These are phyloP conservation scores for Notothenia rossii DNA, from an alignment of 2,113 vertebrate species.

Conservation along the genomic window DNA sequence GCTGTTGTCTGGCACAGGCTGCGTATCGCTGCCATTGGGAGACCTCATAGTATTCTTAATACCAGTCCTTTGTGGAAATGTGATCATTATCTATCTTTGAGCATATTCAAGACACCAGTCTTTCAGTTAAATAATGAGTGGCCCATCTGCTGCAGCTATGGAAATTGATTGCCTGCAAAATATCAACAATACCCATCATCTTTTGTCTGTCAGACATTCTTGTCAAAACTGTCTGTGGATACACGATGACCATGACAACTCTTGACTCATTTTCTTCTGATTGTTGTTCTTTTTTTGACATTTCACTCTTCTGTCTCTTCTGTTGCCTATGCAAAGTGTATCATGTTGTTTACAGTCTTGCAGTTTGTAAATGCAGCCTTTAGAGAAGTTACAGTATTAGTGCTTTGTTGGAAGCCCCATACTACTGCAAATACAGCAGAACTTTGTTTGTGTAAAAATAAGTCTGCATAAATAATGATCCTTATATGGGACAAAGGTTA, in stretches of 20 bases:
- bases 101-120: too few relatives aligned
- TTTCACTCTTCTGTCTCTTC: background rate
- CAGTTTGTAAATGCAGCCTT: background rate
- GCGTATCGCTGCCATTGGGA: constrained; percentile 16
- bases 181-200: background rate
- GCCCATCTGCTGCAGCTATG: too few relatives aligned
- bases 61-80: background rate
- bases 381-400: background rate
- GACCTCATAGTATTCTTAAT: constrained; percentile 9
- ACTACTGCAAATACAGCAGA: background rate
- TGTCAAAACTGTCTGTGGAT: background rate
- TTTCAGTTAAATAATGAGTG: background rate
- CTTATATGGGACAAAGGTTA: background rate
- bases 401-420: background rate
- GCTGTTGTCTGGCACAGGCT: constrained; percentile 60
- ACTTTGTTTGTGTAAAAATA: background rate
- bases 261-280: background rate
- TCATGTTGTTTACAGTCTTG: constrained; percentile 4
- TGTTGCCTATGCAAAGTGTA: background rate
- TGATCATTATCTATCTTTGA: background rate
- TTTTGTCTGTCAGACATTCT: background rate
- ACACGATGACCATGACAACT: background rate
- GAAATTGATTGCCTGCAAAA: background rate
- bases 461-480: background rate
- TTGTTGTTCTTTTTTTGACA: background rate